phyloP scores from a whole-genome alignment of 1,140 invertebrate genomes.

The Sinella curviseta region DNA sequence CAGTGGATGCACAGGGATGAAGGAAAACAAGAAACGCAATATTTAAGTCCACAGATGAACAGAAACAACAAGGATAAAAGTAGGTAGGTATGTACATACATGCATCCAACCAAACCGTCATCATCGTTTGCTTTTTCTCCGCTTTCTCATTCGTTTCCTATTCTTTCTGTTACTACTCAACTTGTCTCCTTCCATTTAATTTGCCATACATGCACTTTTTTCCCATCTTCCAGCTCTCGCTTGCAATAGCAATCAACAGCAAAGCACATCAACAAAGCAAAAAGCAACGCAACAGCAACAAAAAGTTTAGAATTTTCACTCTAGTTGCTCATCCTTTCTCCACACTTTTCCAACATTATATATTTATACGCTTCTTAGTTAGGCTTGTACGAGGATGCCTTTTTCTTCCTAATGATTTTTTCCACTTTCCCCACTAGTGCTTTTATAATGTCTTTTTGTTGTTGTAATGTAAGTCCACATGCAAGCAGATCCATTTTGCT shows the following conservation, averaged over 20 bases:
- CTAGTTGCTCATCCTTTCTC: neutral
- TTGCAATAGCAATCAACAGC: neutral
- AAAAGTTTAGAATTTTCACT: too few relatives aligned
- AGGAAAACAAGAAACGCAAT: neutral
- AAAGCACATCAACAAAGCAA: neutral
- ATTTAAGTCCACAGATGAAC: too few relatives aligned
- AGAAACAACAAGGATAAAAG: too few relatives aligned
- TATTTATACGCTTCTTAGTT: neutral
- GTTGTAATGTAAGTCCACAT: neutral
- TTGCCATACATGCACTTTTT: neutral
- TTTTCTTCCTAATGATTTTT: neutral
- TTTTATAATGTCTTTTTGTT: neutral
- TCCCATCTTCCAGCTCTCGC: neutral
- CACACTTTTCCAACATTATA: neutral
- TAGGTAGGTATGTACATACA: too few relatives aligned
- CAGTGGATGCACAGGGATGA: neutral
- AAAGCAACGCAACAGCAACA: too few relatives aligned
- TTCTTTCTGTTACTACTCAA: neutral
- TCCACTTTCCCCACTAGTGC: neutral
- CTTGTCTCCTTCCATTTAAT: neutral
- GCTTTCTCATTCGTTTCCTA: neutral
- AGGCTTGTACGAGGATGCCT: too few relatives aligned
- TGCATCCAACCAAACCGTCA: neutral
- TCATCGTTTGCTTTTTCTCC: neutral
- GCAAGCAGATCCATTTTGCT: too few relatives aligned